These are phyloP conservation scores for Hydractinia echinata DNA, from an alignment of 30 jellyfish, hydroid and myxozoan genomes.

Conservation along the genomic window DNA sequence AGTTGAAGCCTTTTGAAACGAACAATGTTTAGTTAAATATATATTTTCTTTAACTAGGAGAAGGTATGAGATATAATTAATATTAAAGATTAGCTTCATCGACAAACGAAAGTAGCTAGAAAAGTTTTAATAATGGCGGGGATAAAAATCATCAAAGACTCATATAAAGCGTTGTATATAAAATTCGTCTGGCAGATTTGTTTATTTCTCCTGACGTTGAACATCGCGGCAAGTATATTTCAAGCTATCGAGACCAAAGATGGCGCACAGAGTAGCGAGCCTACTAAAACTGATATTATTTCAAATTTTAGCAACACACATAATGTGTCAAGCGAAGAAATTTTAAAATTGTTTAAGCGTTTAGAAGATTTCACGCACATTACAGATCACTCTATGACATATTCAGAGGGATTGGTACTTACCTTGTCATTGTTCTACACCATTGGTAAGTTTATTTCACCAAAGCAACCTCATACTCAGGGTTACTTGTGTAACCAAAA, in stretches of 20 bases:
- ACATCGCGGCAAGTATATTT: slow-evolving; percentile 8
- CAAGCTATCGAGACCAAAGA: slow-evolving; percentile 11
- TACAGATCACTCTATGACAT: background rate
- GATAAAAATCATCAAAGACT: too few relatives aligned
- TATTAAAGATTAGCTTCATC: too few relatives aligned
- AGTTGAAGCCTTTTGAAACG: too few relatives aligned
- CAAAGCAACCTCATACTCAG: background rate
- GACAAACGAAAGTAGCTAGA: too few relatives aligned
- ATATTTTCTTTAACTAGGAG: too few relatives aligned
- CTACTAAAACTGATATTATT: background rate
- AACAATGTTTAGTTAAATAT: too few relatives aligned
- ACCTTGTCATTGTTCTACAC: background rate
- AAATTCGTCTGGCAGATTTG: background rate
- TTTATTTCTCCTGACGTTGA: background rate
- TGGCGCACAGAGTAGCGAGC: background rate
- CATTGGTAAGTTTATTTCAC: background rate
- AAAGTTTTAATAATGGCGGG: too few relatives aligned
- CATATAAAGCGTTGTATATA: background rate
- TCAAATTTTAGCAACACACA: background rate
- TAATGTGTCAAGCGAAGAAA: background rate
- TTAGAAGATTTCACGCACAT: background rate
- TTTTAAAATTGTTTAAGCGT: background rate
- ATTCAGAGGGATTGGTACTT: background rate
- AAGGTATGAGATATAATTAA: too few relatives aligned
- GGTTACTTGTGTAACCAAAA: background rate